Evolutionary conservation across 2,797 vertebrate genomes (phyloP).

Genomic region (Microhierax caerulescens): DNA sequence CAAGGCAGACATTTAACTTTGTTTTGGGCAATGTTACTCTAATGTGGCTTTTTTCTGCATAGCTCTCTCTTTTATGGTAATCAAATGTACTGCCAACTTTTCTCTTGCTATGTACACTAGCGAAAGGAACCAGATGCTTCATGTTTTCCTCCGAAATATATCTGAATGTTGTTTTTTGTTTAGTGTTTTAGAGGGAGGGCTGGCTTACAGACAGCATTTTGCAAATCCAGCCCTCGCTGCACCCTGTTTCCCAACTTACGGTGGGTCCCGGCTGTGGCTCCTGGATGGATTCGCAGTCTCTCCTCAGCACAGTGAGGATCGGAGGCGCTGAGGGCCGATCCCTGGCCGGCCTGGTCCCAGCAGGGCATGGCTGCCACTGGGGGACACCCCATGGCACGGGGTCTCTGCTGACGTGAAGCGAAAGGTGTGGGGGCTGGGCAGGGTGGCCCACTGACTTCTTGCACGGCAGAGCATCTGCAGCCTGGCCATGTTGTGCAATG

Average conservation of each 20-base stretch:
- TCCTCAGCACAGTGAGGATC: not conserved
- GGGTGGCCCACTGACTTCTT: not conserved
- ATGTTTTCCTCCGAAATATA: constrained; percentile 71
- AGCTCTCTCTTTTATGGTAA: constrained; percentile 79
- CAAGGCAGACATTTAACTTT: constrained; percentile 74
- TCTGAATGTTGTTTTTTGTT: constrained; percentile 76
- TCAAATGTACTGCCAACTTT: constrained; percentile 80
- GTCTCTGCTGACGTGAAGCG: rapidly evolving
- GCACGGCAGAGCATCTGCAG: not conserved
- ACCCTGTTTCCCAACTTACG: constrained; percentile 55
- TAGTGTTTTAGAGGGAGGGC: constrained; percentile 69
- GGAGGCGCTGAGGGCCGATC: rapidly evolving
- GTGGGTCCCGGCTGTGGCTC: constrained; percentile 65
- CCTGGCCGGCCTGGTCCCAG: not conserved
- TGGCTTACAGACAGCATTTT: constrained; percentile 67
- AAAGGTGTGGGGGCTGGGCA: not conserved
- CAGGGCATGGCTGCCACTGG: rapidly evolving
- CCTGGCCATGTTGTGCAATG: rapidly evolving
- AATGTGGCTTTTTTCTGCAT: constrained; percentile 74
- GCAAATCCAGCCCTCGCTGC: constrained; percentile 53
- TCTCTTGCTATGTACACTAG: constrained; percentile 76
- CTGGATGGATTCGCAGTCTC: constrained; percentile 41
- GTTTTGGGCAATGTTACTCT: constrained; percentile 71
- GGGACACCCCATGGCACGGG: not conserved
- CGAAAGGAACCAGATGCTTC: constrained; percentile 81